phyloP scores from a whole-genome alignment of 1,140 invertebrate genomes.

The Drosophila pallidifrons region DNA sequence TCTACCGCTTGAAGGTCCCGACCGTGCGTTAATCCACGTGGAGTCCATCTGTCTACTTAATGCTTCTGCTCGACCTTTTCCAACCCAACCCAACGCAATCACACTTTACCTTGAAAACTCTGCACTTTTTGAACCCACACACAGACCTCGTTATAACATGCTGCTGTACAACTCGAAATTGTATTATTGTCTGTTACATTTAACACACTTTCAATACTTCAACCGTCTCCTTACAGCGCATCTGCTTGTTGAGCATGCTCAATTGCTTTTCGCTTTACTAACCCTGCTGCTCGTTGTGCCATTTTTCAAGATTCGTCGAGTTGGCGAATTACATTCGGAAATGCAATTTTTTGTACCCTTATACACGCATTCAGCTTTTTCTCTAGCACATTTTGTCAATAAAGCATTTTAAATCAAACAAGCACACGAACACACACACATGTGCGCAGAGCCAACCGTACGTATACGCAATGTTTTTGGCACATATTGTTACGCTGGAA shows the following conservation, averaged over 20 bases:
- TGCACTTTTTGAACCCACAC: too few relatives aligned
- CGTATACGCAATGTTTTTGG: constrained; percentile 36
- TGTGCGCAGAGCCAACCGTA: constrained; percentile 16
- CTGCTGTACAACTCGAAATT: too few relatives aligned
- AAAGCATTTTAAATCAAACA: constrained; percentile 56
- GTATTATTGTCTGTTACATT: too few relatives aligned
- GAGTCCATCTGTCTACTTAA: background rate
- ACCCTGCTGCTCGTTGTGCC: background rate
- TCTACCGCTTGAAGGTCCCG: background rate
- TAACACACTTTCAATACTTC: too few relatives aligned
- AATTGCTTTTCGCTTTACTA: background rate
- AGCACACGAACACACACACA: constrained; percentile 47
- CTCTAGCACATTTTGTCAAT: constrained; percentile 43
- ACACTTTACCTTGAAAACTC: too few relatives aligned
- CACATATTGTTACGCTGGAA: constrained; percentile 31
- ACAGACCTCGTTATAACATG: too few relatives aligned
- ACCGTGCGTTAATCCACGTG: background rate
- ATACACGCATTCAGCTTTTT: constrained; percentile 7
- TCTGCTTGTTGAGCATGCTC: background rate
- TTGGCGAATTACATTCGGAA: constrained; percentile 54
- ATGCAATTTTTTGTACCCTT: constrained; percentile 31
- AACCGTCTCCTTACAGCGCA: background rate
- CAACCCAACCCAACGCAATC: background rate
- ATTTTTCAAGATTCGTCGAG: constrained; percentile 36
- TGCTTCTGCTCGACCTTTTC: background rate